These are phyloP conservation scores for Cistogaster globosa DNA, from an alignment of 2,888 invertebrate genomes.

Conservation along the genomic window DNA sequence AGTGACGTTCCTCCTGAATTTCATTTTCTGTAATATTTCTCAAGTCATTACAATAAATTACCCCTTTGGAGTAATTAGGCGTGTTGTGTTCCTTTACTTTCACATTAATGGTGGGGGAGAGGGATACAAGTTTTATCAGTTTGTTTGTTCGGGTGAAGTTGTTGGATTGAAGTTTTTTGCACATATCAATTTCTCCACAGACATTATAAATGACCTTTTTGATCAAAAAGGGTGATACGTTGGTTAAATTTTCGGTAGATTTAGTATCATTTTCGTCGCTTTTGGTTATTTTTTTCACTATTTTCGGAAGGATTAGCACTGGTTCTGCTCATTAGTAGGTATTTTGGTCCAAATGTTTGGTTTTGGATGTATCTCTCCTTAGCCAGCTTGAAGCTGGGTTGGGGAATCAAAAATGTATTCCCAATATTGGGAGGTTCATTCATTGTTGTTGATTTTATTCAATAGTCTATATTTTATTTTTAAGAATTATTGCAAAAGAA, in stretches of 20 bases:
- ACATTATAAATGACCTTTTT: conserved; percentile 45
- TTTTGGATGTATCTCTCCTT: conserved; percentile 5
- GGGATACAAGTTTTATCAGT: conserved; percentile 14
- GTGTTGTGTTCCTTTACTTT: conserved; percentile 37
- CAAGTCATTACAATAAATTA: conserved; percentile 45
- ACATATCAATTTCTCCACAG: conserved; percentile 31
- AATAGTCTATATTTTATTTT: background rate
- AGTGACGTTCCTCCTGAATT: conserved; percentile 32
- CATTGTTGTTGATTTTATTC: background rate
- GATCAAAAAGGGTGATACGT: conserved; percentile 34
- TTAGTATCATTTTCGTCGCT: background rate
- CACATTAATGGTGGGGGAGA: conserved; percentile 32
- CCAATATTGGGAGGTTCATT: conserved; percentile 14
- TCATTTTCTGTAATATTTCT: conserved; percentile 47
- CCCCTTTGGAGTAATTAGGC: conserved; percentile 43
- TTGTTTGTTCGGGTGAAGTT: conserved; percentile 33
- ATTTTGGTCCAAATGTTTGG: conserved; percentile 13
- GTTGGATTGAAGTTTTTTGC: conserved; percentile 39
- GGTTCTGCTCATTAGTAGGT: conserved; percentile 20
- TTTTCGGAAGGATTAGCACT: background rate
- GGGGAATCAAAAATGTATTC: background rate
- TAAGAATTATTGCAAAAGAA: background rate
- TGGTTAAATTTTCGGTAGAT: background rate
- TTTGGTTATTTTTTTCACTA: background rate
- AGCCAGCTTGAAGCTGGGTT: conserved; percentile 2